Evolutionary conservation across 2,888 invertebrate genomes (phyloP).

Genomic region (Limulus polyphemus): DNA sequence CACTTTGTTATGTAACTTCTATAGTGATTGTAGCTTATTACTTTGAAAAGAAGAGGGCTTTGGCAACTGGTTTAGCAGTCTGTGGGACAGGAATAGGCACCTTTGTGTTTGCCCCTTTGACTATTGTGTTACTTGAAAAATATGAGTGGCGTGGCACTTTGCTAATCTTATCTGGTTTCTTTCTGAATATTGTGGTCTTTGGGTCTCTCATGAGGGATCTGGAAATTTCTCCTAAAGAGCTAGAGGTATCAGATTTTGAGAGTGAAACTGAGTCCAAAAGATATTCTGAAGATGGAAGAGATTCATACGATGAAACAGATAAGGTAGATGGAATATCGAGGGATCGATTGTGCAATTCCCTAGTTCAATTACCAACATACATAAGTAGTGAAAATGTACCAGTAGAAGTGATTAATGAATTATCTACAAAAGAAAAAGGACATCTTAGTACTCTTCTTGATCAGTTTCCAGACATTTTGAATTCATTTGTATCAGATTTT

Average conservation of each 20-base stretch:
- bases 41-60: constrained; percentile 67
- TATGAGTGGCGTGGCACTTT: constrained; percentile 75
- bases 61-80: constrained; percentile 73
- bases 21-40: constrained; percentile 82
- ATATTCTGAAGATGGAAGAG: constrained; percentile 43
- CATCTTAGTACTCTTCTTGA: constrained; percentile 52
- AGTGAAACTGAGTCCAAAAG: background rate
- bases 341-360: constrained; percentile 41
- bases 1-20: constrained; percentile 73
- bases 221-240: too few relatives aligned
- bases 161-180: constrained; percentile 62
- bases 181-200: constrained; percentile 67
- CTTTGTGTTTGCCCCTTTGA: constrained; percentile 69
- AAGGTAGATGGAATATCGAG: constrained; percentile 14
- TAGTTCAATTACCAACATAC: constrained; percentile 72
- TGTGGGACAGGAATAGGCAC: constrained; percentile 69
- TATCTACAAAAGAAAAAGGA: constrained; percentile 32
- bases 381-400: constrained; percentile 58
- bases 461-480: constrained; percentile 59
- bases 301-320: constrained; percentile 32
- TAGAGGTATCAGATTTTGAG: too few relatives aligned
- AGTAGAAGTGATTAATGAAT: constrained; percentile 54
- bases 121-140: constrained; percentile 51
- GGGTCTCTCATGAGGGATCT: constrained; percentile 64
- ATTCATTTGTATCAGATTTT: constrained; percentile 12